Conservation (phyloP, 2,888 invertebrate species). For the Tinea trinotella region DNA sequence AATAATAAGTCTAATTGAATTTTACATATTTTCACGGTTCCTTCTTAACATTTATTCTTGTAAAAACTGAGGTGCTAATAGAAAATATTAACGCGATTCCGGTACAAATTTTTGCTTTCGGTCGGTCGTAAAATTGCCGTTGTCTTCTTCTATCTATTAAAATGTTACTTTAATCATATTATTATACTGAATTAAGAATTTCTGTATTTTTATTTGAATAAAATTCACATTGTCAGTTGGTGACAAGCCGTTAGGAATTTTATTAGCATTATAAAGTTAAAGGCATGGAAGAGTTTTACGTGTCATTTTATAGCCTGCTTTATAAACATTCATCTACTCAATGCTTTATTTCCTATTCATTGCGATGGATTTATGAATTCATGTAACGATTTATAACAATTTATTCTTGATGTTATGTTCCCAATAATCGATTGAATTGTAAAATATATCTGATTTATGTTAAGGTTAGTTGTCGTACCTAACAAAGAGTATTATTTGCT, state of each 20-base stretch:
- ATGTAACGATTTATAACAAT: too few relatives aligned
- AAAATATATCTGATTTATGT: too few relatives aligned
- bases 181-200: background rate
- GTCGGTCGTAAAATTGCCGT: background rate
- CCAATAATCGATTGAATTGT: too few relatives aligned
- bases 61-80: background rate
- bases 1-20: constrained; percentile 1
- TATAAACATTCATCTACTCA: constrained; percentile 8
- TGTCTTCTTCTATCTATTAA: background rate
- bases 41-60: background rate
- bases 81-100: background rate
- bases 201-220: constrained; percentile 6
- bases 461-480: too few relatives aligned
- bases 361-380: background rate
- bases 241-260: constrained; percentile 12
- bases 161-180: background rate
- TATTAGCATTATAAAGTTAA: constrained; percentile 2
- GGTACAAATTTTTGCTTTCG: background rate
- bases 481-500: too few relatives aligned
- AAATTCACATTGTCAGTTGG: constrained; percentile 1
- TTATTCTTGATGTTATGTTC: too few relatives aligned
- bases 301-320: constrained; percentile 11
- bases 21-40: constrained; percentile 5
- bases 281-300: background rate
- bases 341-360: background rate